A percentile compares a stretch with the other conserved stretches of the same genome.
phyloP scores from a whole-genome alignment of 2,888 invertebrate species.

The Uropetala carovei region DNA sequence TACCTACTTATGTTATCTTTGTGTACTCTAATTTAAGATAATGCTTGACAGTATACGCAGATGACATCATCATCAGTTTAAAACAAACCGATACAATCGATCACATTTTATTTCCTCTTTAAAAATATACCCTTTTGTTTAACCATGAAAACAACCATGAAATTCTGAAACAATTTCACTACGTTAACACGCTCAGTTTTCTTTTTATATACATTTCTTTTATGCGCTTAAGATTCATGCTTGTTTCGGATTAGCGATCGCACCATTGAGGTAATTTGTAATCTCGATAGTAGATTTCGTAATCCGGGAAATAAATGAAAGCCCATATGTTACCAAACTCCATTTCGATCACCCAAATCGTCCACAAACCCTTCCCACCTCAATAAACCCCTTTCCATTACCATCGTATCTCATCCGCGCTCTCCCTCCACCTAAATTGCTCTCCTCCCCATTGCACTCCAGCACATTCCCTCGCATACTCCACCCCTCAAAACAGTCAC shows the following conservation, averaged over 20 bases:
- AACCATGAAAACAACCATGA: background rate
- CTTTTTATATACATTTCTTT: constrained; percentile 38
- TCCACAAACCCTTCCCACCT: background rate
- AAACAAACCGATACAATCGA: background rate
- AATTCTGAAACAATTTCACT: background rate
- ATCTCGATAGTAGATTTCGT: constrained; percentile 50
- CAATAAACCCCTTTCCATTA: background rate
- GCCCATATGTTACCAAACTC: background rate
- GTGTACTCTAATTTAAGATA: too few relatives aligned
- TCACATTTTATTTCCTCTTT: background rate
- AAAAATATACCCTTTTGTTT: background rate
- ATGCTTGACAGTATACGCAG: too few relatives aligned
- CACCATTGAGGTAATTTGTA: constrained; percentile 57
- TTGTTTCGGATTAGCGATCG: constrained; percentile 61
- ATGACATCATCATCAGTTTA: too few relatives aligned
- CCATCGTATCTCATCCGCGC: background rate
- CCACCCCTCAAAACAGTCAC: background rate
- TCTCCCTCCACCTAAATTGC: background rate
- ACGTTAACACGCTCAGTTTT: constrained; percentile 4
- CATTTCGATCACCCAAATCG: background rate
- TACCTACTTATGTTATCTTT: too few relatives aligned
- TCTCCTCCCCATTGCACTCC: background rate
- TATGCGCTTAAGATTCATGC: constrained; percentile 48
- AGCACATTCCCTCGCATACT: background rate
- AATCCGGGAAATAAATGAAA: constrained; percentile 41